Evolutionary conservation across 2,888 invertebrate genomes (phyloP).

Genomic region (Archips crataeganus): DNA sequence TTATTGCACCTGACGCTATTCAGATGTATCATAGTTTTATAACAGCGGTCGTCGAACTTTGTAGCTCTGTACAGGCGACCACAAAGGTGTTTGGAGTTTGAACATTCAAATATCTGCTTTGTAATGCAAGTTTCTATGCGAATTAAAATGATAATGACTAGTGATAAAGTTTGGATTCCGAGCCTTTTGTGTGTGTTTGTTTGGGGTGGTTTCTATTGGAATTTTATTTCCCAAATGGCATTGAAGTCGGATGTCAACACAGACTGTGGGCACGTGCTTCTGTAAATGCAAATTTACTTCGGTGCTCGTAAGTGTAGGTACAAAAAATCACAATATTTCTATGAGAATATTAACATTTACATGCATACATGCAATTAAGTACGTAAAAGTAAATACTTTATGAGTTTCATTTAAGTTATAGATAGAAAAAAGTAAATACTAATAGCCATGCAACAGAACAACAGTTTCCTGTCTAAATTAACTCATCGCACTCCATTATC

Average conservation of each 20-base stretch:
- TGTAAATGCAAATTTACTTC: conserved; percentile 7
- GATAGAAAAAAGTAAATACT: no score
- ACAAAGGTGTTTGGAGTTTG: conserved; percentile 56
- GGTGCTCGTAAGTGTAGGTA: not conserved
- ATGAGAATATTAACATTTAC: not conserved
- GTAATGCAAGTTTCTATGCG: conserved; percentile 42
- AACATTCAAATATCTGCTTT: conserved; percentile 42
- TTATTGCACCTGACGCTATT: conserved; percentile 68
- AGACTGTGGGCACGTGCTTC: conserved; percentile 25
- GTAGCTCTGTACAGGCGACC: conserved; percentile 59
- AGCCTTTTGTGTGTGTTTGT: conserved; percentile 37
- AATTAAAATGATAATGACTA: conserved; percentile 43
- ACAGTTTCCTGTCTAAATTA: conserved; percentile 20
- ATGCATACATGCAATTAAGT: not conserved
- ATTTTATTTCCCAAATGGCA: conserved; percentile 37
- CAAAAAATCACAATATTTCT: not conserved
- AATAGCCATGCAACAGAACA: not conserved
- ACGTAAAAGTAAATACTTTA: not conserved
- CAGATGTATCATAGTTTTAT: conserved; percentile 68
- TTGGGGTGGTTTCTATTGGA: conserved; percentile 38
- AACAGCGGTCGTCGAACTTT: conserved; percentile 71
- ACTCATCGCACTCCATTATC: conserved; percentile 42
- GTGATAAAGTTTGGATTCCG: conserved; percentile 36
- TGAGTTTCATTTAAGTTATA: not conserved
- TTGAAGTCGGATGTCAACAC: conserved; percentile 36